Conservation (phyloP, 2,113 vertebrate genomes). For the Clarias batrachus region DNA sequence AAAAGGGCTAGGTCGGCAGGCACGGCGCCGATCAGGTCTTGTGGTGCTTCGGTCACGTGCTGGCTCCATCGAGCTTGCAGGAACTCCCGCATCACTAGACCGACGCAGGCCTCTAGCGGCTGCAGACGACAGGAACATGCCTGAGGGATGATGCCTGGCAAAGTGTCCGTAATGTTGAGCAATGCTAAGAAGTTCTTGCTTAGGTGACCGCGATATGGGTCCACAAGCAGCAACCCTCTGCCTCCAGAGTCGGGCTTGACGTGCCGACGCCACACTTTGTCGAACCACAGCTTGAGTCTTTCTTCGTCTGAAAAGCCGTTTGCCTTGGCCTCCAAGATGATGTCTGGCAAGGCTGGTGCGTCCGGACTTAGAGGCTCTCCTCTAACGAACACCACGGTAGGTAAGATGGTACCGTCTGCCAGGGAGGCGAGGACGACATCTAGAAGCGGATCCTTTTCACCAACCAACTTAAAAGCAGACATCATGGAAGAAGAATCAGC, state of each 20-base stretch:
- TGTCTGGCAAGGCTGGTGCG: constrained; percentile 54
- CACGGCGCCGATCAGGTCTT: constrained; percentile 62
- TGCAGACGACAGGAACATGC: constrained; percentile 82
- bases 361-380: constrained; percentile 52
- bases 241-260: constrained; percentile 60
- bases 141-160: constrained; percentile 75
- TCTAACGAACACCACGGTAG: constrained; percentile 71
- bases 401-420: constrained; percentile 77
- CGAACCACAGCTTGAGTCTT: constrained; percentile 75
- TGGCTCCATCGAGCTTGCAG: constrained; percentile 85
- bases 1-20: constrained; percentile 72
- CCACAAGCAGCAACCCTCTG: constrained; percentile 79
- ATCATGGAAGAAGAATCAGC: constrained; percentile 64
- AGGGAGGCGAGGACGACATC: constrained; percentile 77
- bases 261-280: constrained; percentile 74
- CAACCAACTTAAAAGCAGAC: constrained; percentile 74
- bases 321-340: constrained; percentile 74
- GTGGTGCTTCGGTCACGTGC: constrained; percentile 61
- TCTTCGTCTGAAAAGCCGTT: constrained; percentile 73
- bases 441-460: constrained; percentile 74
- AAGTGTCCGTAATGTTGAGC: constrained; percentile 67
- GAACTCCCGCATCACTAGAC: constrained; percentile 79
- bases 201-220: constrained; percentile 80
- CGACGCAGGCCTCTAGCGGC: constrained; percentile 83
- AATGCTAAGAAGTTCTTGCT: constrained; percentile 68